Conservation (phyloP, 2,113 vertebrate genomes). For the Etheostoma cragini region DNA sequence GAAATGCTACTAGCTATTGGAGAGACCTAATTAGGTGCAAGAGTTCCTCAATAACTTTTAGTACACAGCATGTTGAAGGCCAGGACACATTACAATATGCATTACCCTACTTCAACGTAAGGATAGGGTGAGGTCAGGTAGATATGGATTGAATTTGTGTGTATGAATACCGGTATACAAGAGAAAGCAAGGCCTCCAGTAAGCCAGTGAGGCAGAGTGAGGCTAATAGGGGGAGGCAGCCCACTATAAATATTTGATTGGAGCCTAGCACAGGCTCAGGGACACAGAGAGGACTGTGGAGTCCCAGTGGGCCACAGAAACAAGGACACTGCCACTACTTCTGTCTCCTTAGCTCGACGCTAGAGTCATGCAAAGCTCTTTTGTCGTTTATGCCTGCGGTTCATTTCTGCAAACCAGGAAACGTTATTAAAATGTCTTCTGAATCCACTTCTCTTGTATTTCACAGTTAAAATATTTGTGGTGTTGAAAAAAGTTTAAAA, state of each 20-base stretch:
- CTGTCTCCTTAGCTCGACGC: constrained; percentile 20
- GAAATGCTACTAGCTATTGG: background rate
- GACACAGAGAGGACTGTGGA: constrained; percentile 66
- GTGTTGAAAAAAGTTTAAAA: background rate
- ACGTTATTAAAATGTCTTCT: background rate
- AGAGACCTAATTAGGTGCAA: background rate
- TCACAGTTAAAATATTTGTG: background rate
- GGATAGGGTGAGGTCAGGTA: background rate
- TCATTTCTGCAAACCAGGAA: constrained; percentile 1
- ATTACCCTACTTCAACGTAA: background rate
- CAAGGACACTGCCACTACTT: constrained; percentile 65
- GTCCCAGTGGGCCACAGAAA: constrained; percentile 68
- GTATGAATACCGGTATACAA: constrained; percentile 1
- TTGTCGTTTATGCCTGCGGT: background rate
- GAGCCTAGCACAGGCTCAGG: constrained; percentile 64
- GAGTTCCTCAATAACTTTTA: background rate
- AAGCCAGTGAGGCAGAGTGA: constrained; percentile 47
- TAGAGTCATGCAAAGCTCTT: constrained; percentile 24
- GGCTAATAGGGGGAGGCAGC: constrained; percentile 66
- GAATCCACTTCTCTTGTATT: background rate
- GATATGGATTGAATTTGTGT: constrained; percentile 9
- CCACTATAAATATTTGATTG: constrained; percentile 80
- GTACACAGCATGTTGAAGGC: background rate
- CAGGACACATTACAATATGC: background rate
- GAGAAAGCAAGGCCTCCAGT: constrained; percentile 43